Base-by-base conservation (phyloP, 2,113 vertebrate genomes). In the Ornithorhynchus anatinus region DNA sequence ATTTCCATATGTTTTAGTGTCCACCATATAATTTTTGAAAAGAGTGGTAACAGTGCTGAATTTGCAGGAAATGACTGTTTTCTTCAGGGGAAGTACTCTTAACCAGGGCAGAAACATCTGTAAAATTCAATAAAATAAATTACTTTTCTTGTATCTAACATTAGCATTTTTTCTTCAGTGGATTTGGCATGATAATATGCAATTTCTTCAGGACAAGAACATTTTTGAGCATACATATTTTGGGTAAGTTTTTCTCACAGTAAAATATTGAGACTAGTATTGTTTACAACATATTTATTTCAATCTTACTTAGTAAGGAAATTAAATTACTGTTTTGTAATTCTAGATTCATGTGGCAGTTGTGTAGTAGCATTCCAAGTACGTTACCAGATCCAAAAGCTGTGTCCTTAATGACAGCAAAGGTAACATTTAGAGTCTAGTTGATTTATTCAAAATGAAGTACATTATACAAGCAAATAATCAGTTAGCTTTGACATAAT, bases 101-200 rank as follows among this genome's bases (percentile, higher is more conserved):
- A 47, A 75, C 11, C 50, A 38, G 78, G 37, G 39, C 50, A 42
- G 80, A 74, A 65, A 71, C 48, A 54, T 36, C 69, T 20, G 52
- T 88, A 64, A 77, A 75, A 57, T 84, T 38, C 83, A 73, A 73
- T 84, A 58, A 77, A 90, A 43, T 83, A 85, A 89, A 85, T 45
- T 75, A 58, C 43, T 82, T n/a, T 83, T 88, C 74, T 89, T 77
- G 71, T 87, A 53, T 69, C 77, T 92, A 72, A 86, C 89, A 67
- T 78, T 89, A 81, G 73, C 74, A 62, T 86, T 88, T 89, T 92
- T 88, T 79, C 79, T 87, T 80, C 86, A 99, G 98, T 99, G 98
- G 98, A 99, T 99, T 84, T 99, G 98, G 98, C 98, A 99, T 75
- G 98, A 99, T 91, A 99, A 99, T 86, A 99, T 99, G 98, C 98